Evolutionary conservation across 2,113 vertebrate genomes (phyloP), one percentile per base, ranked within the genome.

Genomic region (Arenaria interpres): DNA sequence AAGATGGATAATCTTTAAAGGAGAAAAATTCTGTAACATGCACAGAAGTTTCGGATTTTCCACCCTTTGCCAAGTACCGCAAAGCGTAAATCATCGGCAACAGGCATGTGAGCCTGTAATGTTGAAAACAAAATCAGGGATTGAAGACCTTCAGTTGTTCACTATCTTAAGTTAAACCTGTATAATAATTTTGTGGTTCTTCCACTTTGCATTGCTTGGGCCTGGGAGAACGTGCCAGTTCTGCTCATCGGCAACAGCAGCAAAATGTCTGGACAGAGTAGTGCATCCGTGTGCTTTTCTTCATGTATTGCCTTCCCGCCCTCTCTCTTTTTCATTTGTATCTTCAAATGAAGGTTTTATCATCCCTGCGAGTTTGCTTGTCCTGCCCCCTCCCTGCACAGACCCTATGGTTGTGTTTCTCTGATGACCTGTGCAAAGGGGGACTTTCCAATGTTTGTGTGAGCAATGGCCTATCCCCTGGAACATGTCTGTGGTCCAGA

Each of bases 381-480:
- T 78, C 62, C 51, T 85, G 25, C 9, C 7, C 24, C 12, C 15
- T 84, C 37, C 50, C 56, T 89, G 77, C 78, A 19, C 37, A 19
- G 14, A 9, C 20, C 23, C 33, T n/a, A 2, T 17, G 66, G 50
- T 20, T 68, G 10, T 14, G 5, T 48, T 80, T 92, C 63, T 62
- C 48, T 80, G 54, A 20, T 57, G 63, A 5, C 0, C 0, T 21
- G 48, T 39, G 23, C 0, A 1, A 16, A 76, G 75, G 6, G 35
- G 24, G 27, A 68, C 3, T 25, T 88, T 51, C n/a, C 27, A 16
- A 8, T 21, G 33, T 66, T 79, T 67, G 32, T 73, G 32, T 85
- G 63, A 90, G 78, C 56, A 62, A 1, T 30, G 59, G 9, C 15
- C 32, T 2, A 9, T 24, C 18, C n/a, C 27, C 39, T 71, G 78